Conservation (phyloP, 2,797 vertebrate genomes). For the Thalassophryne amazonica region DNA sequence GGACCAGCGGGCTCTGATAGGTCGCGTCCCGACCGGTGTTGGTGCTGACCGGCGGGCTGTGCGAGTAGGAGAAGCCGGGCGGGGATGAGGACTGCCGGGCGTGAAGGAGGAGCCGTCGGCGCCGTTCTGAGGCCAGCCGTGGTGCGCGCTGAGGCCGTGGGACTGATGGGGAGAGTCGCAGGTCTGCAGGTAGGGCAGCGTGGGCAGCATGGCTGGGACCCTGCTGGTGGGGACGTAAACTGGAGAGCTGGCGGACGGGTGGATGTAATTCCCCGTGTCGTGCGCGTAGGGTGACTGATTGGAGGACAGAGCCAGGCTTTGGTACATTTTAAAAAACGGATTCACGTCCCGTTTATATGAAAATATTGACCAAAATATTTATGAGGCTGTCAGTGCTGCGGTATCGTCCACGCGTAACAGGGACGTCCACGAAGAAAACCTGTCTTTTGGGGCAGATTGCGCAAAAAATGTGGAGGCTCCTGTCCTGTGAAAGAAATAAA, state of each 20-base stretch:
- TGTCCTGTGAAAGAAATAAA: conserved; percentile 7
- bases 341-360: neutral
- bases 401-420: neutral
- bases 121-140: conserved; percentile 83
- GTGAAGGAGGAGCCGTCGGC: conserved; percentile 80
- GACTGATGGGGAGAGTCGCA: conserved; percentile 87
- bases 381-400: conserved; percentile 1
- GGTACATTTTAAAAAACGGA: conserved; percentile 84
- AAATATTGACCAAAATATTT: too few relatives aligned
- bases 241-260: conserved; percentile 81
- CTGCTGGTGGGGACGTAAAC: conserved; percentile 89
- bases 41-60: conserved; percentile 82
- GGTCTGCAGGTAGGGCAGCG: conserved; percentile 87
- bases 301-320: conserved; percentile 84
- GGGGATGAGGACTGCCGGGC: conserved; percentile 84
- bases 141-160: conserved; percentile 79
- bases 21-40: conserved; percentile 76
- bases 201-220: conserved; percentile 85
- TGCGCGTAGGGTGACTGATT: conserved; percentile 85
- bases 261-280: conserved; percentile 87
- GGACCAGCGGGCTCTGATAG: conserved; percentile 84
- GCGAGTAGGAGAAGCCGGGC: conserved; percentile 86
- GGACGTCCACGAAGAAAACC: neutral
- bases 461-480: neutral
- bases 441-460: neutral